These are phyloP conservation scores for Drosophila anceps DNA, from an alignment of 2,888 invertebrate species.

Conservation along the genomic window DNA sequence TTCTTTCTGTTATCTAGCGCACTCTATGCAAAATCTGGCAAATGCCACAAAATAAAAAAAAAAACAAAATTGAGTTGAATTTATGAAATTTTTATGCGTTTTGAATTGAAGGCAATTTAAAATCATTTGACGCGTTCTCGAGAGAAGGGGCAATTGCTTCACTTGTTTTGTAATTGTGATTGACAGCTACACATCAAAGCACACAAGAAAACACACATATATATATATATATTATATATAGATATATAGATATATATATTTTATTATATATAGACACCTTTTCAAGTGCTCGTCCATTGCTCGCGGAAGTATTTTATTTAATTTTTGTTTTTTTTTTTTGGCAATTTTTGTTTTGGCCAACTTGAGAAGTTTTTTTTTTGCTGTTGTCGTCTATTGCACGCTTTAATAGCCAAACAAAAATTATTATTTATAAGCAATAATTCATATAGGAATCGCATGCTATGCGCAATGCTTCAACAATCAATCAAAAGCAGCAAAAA, in stretches of 20 bases:
- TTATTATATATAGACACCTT: constrained; percentile 14
- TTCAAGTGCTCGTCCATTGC: constrained; percentile 53
- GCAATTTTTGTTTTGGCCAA: constrained; percentile 29
- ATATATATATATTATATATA: background rate
- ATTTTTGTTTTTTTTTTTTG: constrained; percentile 26
- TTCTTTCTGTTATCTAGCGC: constrained; percentile 25
- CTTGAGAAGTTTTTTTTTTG: constrained; percentile 30
- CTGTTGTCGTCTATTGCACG: constrained; percentile 49
- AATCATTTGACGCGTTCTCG: constrained; percentile 49
- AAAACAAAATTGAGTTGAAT: constrained; percentile 12
- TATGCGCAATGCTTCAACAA: constrained; percentile 44
- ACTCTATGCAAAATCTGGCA: constrained; percentile 36
- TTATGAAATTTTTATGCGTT: constrained; percentile 20
- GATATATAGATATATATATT: no score
- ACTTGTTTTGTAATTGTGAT: constrained; percentile 50
- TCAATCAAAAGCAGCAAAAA: constrained; percentile 36
- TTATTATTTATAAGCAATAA: constrained; percentile 12
- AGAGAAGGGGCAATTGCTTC: constrained; percentile 21
- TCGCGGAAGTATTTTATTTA: constrained; percentile 57
- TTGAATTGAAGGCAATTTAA: constrained; percentile 38
- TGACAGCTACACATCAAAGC: constrained; percentile 43
- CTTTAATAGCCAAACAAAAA: constrained; percentile 45
- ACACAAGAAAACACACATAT: constrained; percentile 10
- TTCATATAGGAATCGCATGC: constrained; percentile 24
- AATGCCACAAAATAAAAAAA: constrained; percentile 12